Evolutionary conservation across 2,888 invertebrate genomes (phyloP), one percentile per base, ranked within the genome.

Genomic region (Aplocera efformata): DNA sequence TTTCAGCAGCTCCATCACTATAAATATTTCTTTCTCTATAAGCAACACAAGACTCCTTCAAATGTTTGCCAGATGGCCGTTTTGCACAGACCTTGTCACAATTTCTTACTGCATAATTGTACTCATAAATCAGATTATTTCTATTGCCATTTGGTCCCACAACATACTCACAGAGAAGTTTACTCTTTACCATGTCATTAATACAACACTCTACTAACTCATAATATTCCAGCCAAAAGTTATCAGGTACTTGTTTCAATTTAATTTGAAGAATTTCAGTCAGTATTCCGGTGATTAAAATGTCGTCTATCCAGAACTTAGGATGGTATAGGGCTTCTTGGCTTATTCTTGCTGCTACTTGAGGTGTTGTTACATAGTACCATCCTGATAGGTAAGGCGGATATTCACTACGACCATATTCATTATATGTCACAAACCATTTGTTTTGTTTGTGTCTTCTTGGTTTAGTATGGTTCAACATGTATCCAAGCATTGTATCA

Each of bases 271-370:
- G 70, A 17, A 88, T 79, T 35, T 91, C 79, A 5, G 93, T 89
- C 20, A 97, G 76, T 32, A 96, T 85, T 1, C 97, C 97, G 0
- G 97, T 97, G 0, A 97, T 79, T 69, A 93, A 94, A 28, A 95
- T 93, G 69, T 98, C 97, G 66, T 98, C 97, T 44, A 98, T 96
- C 97, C 97, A 98, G 79, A 98, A 97, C 59, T 93, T 94, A 9
- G 90, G 82, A n/a, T 90, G 80, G 22, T 77, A 67, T 20, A 79
- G 67, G 0, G 92, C 90, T 52, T 90, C 81, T 1, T 83, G 65
- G 10, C 91, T 82, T 32, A 97, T 65, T 10, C 79, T 80, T 9
- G 67, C 64, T 0, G 92, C 93, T 1, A 92, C 90, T 48, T 89
- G 79, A 0, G 92, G 90, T 39, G 92, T 94, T 1, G 94, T 93